Base-by-base conservation (phyloP, 2,797 vertebrate genomes). In the Sebastes taczanowskii region DNA sequence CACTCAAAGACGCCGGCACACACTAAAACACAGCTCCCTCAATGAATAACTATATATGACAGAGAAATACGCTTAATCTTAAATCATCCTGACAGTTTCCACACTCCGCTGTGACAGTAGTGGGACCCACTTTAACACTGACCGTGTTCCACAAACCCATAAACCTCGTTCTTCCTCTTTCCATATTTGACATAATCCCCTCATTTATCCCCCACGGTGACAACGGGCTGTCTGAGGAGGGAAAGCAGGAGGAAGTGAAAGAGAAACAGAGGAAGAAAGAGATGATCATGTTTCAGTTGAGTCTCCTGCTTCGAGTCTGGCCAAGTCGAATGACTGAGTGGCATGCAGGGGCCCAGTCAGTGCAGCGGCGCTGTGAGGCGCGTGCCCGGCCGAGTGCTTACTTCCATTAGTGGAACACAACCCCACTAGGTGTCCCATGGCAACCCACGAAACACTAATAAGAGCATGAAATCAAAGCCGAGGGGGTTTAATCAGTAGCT, bases 361-460 rank as follows among this genome's bases (percentile, higher is more conserved):
- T 22, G 80, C 42, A 70, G 61, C 77, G 9, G 77, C 8, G 63
- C 88, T 90, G 81, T 89, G 87, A 82, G 88, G 86, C 72, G 61
- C 38, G 25, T 87, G 89, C 73, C 88, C 65, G 61, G 75, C 35
- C 49, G 7, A 85, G 34, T 29, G 78, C 81, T 81, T 81, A 83
- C 74, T 78, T 87, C 80, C 83, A 92, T 91, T 88, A 92, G 74
- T 66, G 70, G 73, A 85, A 87, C 68, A 69, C 62, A 62, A 22
- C 60, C 82, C 81, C 30, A 73, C 74, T 82, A 86, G 72, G 75
- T 53, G 86, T 30, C 83, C 83, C 83, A 87, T 90, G 88, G 89
- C 88, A 90, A 89, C 88, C 72, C 63, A 72, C 53, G 34, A 75
- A 84, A 87, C 80, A 81, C 71, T 30, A 79, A 88, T 63, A 71